Base-by-base conservation (phyloP, 2,888 invertebrate species). In the Heliconius ismenius region DNA sequence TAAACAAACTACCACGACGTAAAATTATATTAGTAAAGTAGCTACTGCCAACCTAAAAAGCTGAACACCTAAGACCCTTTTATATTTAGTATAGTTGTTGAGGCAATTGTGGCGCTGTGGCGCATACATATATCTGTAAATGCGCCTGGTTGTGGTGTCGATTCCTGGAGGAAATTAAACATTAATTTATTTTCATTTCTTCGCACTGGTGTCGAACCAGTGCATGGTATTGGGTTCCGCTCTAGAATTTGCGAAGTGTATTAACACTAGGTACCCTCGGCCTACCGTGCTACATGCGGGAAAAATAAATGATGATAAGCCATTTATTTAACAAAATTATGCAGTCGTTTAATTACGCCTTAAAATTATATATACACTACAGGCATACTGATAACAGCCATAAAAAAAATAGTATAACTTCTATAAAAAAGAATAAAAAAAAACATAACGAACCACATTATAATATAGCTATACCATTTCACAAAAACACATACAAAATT, bases 11-110 rank as follows among this genome's bases (percentile, higher is more conserved):
- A 21, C 26, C 7, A 21, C 26, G 13, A 13, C 26, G 24, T 62
- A 39, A 62, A 73, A 60, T 73, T 73, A 73, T 60, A 73, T 62
- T 62, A 21, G 21, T 43, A 24, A 43, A 58, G 58, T 70, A 32
- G 58, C 13, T 70, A 24, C n/a, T n/a, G 32, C n/a, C 70, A 54
- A 58, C 32, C 6, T 69, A 32, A 70, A 70, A 70, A 58, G 67
- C 39, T 67, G 13, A 24, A 24, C 43, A 39, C 3, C 39, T 67
- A 39, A 15, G 24, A 6, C 4, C 6, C 0, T n/a, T 36, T 39
- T 39, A 15, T 65, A 39, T 24, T 6, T 36, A 21, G 11, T n/a
- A 36, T 11, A n/a, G 36, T n/a, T 58, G n/a, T n/a, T 58, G n/a
- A 58, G 49, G 49, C 18, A 2, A 0, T 49, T 18, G 18, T 7